These are phyloP conservation scores for Acomys russatus DNA, from an alignment of 2,797 vertebrate species.

Conservation along the genomic window DNA sequence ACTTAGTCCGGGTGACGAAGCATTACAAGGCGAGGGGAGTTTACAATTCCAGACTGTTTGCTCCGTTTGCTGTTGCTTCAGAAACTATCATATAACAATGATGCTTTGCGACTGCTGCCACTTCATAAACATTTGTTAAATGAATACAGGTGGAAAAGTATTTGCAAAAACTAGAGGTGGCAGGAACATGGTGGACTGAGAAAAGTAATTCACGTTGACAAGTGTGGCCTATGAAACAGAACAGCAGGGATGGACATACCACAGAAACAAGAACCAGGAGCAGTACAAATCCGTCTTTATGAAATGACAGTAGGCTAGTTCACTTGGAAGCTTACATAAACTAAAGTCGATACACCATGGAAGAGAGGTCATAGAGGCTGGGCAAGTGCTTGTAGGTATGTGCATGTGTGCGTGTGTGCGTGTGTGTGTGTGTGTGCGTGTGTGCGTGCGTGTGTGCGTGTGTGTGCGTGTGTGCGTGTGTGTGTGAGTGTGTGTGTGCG, in stretches of 20 bases:
- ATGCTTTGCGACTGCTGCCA: not conserved
- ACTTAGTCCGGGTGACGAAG: not conserved
- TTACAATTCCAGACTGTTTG: not conserved
- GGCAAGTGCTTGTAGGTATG: not conserved
- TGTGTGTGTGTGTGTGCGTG: not conserved
- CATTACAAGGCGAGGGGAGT: not conserved
- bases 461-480: not conserved
- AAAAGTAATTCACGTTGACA: conserved; percentile 11
- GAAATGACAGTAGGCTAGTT: not conserved
- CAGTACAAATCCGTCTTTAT: not conserved
- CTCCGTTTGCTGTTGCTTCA: not conserved
- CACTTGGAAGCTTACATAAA: not conserved
- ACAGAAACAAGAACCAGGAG: conserved; percentile 4
- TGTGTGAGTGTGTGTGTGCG: not conserved
- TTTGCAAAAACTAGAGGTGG: conserved; percentile 2
- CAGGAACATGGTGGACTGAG: not conserved
- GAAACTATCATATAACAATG: not conserved
- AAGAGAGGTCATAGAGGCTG: not conserved
- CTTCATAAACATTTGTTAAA: not conserved
- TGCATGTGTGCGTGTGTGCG: not conserved
- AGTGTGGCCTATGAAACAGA: not conserved
- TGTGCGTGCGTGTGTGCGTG: no score
- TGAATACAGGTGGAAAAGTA: not conserved
- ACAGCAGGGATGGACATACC: not conserved
- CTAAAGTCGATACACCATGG: not conserved